These are phyloP conservation scores for Sialia sialis DNA, from an alignment of 2,113 vertebrate species.

Conservation along the genomic window DNA sequence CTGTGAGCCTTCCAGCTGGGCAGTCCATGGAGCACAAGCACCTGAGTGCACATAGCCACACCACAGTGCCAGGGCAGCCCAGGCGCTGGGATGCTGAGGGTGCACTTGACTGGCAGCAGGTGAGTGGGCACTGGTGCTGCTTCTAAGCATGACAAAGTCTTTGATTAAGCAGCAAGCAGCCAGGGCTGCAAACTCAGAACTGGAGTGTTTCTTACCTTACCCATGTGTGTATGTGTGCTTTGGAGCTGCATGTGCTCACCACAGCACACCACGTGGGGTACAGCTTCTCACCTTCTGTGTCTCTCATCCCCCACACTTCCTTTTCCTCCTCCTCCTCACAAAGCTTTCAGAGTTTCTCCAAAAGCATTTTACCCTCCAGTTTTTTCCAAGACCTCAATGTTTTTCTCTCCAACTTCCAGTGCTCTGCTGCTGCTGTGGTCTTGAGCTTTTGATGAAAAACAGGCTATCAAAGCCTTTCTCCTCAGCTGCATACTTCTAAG, in stretches of 20 bases:
- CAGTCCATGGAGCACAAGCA: not conserved
- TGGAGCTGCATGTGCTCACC: not conserved
- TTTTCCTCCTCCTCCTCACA: not conserved
- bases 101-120: not conserved
- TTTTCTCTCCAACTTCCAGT: not conserved
- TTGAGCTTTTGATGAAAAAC: not conserved
- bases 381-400: not conserved
- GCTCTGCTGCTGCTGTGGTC: not conserved
- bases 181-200: not conserved
- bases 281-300: not conserved
- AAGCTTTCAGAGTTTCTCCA: not conserved
- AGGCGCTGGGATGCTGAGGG: not conserved
- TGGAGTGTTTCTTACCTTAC: not conserved
- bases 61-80: not conserved
- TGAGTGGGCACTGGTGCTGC: accelerated
- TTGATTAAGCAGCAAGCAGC: not conserved
- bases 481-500: not conserved
- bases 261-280: not conserved
- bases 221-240: accelerated
- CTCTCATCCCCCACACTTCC: not conserved
- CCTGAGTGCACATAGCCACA: not conserved
- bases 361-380: not conserved
- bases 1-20: not conserved
- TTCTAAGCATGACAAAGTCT: not conserved
- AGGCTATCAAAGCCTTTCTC: not conserved